Evolutionary conservation across 2,888 invertebrate species (phyloP), one percentile per base, ranked within the genome.

Genomic region (Stenolophus ochropezus): DNA sequence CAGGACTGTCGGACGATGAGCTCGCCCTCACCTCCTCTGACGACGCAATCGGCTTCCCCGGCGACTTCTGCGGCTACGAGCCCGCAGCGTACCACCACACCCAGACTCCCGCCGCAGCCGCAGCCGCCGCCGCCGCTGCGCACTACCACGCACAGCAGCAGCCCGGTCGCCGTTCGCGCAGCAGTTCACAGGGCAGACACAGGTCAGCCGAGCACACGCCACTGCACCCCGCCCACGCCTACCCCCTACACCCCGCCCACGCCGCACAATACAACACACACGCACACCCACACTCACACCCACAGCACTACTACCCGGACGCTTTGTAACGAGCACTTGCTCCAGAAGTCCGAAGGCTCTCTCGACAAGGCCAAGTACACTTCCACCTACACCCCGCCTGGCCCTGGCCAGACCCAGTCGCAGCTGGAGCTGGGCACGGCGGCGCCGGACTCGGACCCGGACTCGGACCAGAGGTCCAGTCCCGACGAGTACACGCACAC

Each of bases 291-390:
- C 86, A 87, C 83, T 82, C 87, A 85, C 88, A 88, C 85, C 85
- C 87, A 85, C 89, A 89, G 86, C 88, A 87, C 86, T 87, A 90
- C 88, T 90, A 87, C 86, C 87, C 89, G 86, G 89, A 89, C 90
- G 91, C 91, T 91, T 91, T 91, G 91, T 92, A 91, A 81, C 81
- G 91, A 90, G 90, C 87, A 87, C 89, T 89, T 81, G 76, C 74
- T 83, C 88, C 88, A 86, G 84, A 88, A 88, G 83, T 90, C 90
- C 87, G 91, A 92, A 90, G 90, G 89, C 85, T 91, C 91, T 87
- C 90, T 91, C 83, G 91, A 90, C 90, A 87, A 90, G 89, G 87
- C 90, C 89, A 86, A 51, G 53, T 76, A 82, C 85, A 85, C 84
- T 85, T 79, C 78, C 85, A 58, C 82, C 84, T 87, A 83, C 84